These are phyloP conservation scores for Plutomurus gul DNA, from an alignment of 1,140 invertebrate species.

Conservation along the genomic window DNA sequence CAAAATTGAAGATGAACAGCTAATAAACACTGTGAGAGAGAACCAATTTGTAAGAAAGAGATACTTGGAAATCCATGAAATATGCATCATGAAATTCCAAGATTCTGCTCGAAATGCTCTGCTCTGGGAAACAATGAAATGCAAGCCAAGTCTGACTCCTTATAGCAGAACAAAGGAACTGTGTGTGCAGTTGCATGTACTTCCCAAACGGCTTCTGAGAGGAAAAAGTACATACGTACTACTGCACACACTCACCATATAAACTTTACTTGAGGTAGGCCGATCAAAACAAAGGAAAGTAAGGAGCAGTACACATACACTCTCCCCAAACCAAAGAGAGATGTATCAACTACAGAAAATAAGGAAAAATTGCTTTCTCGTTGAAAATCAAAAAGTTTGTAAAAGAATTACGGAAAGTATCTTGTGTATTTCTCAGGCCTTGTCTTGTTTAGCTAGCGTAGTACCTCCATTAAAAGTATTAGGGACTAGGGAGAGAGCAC, in stretches of 20 bases:
- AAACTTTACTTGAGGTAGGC: constrained; percentile 9
- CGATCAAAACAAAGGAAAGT: constrained; percentile 7
- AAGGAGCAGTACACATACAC: neutral
- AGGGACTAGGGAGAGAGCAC: neutral
- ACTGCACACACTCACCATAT: too few relatives aligned
- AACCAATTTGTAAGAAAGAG: neutral
- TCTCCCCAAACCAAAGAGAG: neutral
- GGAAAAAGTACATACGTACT: neutral
- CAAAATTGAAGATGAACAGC: neutral
- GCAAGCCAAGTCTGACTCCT: neutral
- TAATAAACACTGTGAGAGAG: neutral
- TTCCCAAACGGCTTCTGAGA: neutral
- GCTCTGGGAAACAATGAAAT: neutral
- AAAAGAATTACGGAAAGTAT: neutral
- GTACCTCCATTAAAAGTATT: too few relatives aligned
- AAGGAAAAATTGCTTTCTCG: neutral
- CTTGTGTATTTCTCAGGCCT: neutral
- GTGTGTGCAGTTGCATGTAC: neutral
- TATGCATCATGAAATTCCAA: constrained; percentile 6
- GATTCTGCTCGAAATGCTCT: neutral
- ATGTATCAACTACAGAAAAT: neutral
- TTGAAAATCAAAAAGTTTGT: too few relatives aligned
- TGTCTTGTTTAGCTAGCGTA: neutral
- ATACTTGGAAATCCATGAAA: constrained; percentile 18
- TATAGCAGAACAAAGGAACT: neutral